These are phyloP conservation scores for Cistogaster globosa DNA, from an alignment of 2,888 invertebrate genomes.

Conservation along the genomic window DNA sequence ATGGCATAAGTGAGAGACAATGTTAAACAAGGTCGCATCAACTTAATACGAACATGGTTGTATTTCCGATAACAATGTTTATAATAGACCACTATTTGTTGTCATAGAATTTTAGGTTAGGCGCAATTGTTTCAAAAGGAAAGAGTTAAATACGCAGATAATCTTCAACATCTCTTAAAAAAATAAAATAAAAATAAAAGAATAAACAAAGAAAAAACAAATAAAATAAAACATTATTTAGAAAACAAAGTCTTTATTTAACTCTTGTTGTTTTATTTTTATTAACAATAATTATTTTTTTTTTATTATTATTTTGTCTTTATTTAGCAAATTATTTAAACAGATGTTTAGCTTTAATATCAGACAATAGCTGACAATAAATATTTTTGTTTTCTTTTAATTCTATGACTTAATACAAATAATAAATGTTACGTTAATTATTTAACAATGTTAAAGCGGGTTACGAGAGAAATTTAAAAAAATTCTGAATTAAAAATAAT, in stretches of 20 bases:
- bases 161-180: constrained; percentile 47
- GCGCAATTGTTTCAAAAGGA: constrained; percentile 44
- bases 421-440: constrained; percentile 48
- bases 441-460: constrained; percentile 27
- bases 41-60: not conserved
- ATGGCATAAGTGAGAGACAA: too few species aligned
- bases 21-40: constrained; percentile 1
- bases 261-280: constrained; percentile 24
- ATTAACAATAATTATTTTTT: constrained; percentile 16
- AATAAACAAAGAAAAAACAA: constrained; percentile 17
- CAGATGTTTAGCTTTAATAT: constrained; percentile 63
- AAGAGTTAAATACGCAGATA: constrained; percentile 67
- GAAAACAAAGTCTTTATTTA: constrained; percentile 41
- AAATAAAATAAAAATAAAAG: not conserved
- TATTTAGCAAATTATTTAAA: constrained; percentile 66
- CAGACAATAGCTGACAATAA: constrained; percentile 40
- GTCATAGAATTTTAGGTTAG: constrained; percentile 32
- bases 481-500: not conserved
- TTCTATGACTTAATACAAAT: constrained; percentile 60
- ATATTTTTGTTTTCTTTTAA: constrained; percentile 53
- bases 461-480: not conserved
- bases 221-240: constrained; percentile 11
- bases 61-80: constrained; percentile 42
- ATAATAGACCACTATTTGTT: constrained; percentile 43
- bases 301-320: constrained; percentile 22